These are phyloP conservation scores for Echinarachnius parma DNA, from an alignment of 53 echinoderm and acorn worm species.

Conservation along the genomic window DNA sequence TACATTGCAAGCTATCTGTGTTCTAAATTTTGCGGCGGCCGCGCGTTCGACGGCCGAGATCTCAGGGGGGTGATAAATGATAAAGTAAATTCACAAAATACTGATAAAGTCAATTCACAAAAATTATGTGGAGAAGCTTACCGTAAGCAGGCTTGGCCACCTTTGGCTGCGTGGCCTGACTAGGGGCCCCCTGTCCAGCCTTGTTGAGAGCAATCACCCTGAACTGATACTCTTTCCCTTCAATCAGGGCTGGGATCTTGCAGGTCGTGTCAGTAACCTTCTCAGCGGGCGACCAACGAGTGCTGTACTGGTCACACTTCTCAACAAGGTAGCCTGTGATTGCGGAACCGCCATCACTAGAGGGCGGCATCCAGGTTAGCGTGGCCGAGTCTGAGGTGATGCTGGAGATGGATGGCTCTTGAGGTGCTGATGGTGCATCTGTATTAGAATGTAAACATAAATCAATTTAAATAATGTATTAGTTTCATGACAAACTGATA, in stretches of 20 bases:
- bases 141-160: conserved; percentile 78
- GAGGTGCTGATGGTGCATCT: conserved; percentile 75
- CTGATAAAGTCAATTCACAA: too few species aligned
- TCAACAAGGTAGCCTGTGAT: conserved; percentile 80
- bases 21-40: too few species aligned
- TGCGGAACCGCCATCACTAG: conserved; percentile 71
- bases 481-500: too few species aligned
- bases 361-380: conserved; percentile 77
- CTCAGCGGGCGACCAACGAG: conserved; percentile 68
- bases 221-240: conserved; percentile 86
- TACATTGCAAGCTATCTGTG: too few species aligned
- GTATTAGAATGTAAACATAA: too few species aligned
- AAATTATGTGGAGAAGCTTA: too few species aligned
- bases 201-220: conserved; percentile 75
- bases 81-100: too few species aligned
- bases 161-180: conserved; percentile 52
- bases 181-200: conserved; percentile 75
- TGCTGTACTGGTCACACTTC: conserved; percentile 76
- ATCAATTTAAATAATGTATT: too few species aligned
- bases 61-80: too few species aligned
- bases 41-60: too few species aligned
- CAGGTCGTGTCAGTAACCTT: conserved; percentile 66
- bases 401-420: conserved; percentile 60
- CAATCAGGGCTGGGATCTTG: conserved; percentile 66
- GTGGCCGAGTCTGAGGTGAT: conserved; percentile 79